Base-by-base conservation (phyloP, 2,888 invertebrate species). In the Dascillus cervinus region DNA sequence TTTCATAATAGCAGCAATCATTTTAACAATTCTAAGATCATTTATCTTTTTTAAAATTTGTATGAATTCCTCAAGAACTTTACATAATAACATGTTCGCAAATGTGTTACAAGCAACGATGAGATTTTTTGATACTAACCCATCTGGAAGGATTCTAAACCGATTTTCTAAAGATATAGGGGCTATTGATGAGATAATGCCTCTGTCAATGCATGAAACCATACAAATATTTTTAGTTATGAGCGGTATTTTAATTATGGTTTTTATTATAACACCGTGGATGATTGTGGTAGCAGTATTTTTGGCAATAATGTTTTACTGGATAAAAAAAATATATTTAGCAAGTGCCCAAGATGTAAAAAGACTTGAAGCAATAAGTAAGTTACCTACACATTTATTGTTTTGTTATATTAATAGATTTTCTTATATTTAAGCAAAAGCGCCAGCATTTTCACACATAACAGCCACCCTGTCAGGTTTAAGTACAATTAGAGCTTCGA, bases 381-480 rank as follows among this genome's bases (percentile, higher is more conserved):
- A 58, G 60, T 50, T 28, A 8, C 22, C 4, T 17, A 6, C 17
- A 17, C 8, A 17, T 17, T 17, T 17, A 6, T 17, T 4, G 8
- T 6, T 17, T 8, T 17, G 17, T 4, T 8, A 26, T 11, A 23
- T 3, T 32, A 4, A 9, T 12, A 13, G 0, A 17, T 17, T 34
- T 11, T 13, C 6, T 22, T 26, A n/a, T 15, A 24, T 29, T 55
- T 57, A 57, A 69, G 86, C 82, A 34, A 75, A 86, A 39, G 90
- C 91, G 64, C 94, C 95, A 0, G 85, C 95, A 0, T 92, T 91
- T 60, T 86, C 90, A 0, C 90, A 94, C 58, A 75, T 94, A 44
- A 82, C 84, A n/a, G 82, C 90, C 1, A 81, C 89, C 0, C 67
- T 95, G 4, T 76, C 82, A 38, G 95, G 95, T 1, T 72, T 95